Evolutionary conservation across 2,888 invertebrate genomes (phyloP).

Genomic region (Meiosimyza decipiens): DNA sequence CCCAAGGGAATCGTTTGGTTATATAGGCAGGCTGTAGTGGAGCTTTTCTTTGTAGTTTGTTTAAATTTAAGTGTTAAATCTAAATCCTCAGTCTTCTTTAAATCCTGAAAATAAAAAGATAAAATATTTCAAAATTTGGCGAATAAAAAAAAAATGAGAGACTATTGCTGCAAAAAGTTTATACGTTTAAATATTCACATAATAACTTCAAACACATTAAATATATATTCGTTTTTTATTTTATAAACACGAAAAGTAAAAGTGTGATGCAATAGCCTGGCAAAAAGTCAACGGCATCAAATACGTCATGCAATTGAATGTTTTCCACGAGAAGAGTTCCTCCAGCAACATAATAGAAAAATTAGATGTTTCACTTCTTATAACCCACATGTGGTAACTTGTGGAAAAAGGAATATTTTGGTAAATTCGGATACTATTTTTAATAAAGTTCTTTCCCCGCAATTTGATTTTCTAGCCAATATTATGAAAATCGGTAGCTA

Average conservation of each 20-base stretch:
- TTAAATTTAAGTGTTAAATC: slow-evolving; percentile 41
- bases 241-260: slow-evolving; percentile 18
- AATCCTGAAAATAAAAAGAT: slow-evolving; percentile 52
- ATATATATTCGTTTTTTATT: background rate
- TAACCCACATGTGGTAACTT: no score
- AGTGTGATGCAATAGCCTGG: slow-evolving; percentile 24
- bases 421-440: no score
- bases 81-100: slow-evolving; percentile 61
- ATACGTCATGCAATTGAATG: slow-evolving; percentile 1
- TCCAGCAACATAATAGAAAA: no score
- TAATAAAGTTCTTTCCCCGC: no score
- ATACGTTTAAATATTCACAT: background rate
- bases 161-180: background rate
- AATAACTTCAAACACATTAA: background rate
- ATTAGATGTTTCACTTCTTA: no score
- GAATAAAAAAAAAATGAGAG: background rate
- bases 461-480: no score
- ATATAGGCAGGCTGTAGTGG: slow-evolving; percentile 16
- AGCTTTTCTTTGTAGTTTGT: slow-evolving; percentile 25
- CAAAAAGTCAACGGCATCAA: slow-evolving; percentile 12
- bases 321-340: background rate
- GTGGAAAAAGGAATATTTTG: no score
- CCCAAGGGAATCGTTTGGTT: slow-evolving; percentile 4
- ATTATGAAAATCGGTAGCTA: no score
- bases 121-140: background rate